A percentile compares a stretch with the other conserved stretches of the same genome.
Evolutionary conservation across 2,797 vertebrate species (phyloP).

Genomic region (Halcyon badia): DNA sequence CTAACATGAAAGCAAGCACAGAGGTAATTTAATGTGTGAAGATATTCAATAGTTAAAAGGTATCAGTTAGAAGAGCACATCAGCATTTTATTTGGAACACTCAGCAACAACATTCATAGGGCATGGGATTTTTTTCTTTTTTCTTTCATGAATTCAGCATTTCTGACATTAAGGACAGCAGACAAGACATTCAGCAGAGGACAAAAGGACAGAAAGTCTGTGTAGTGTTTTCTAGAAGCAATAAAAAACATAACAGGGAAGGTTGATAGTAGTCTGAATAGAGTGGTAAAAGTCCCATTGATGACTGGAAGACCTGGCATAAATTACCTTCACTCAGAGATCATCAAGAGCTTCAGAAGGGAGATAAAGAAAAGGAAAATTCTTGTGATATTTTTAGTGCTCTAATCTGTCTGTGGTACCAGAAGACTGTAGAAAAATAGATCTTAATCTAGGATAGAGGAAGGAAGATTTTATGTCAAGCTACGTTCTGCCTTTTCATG

Average conservation of each 20-base stretch:
- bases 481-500: neutral
- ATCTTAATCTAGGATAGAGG: neutral
- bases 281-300: accelerated
- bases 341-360: neutral
- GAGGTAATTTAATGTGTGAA: neutral
- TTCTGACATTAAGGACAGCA: neutral
- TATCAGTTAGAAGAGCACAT: neutral
- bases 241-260: neutral
- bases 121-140: neutral
- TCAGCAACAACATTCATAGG: neutral
- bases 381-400: neutral
- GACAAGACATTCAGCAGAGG: neutral
- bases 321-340: slow-evolving; percentile 1
- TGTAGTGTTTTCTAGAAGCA: neutral
- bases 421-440: neutral
- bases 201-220: neutral
- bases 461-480: neutral
- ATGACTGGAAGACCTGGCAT: neutral
- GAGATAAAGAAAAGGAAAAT: neutral
- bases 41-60: neutral
- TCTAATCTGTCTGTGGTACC: neutral
- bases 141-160: neutral
- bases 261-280: neutral
- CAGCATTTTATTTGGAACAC: neutral
- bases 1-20: neutral